Evolutionary conservation across 2,888 invertebrate species (phyloP).

Genomic region (Tholera decimalis): DNA sequence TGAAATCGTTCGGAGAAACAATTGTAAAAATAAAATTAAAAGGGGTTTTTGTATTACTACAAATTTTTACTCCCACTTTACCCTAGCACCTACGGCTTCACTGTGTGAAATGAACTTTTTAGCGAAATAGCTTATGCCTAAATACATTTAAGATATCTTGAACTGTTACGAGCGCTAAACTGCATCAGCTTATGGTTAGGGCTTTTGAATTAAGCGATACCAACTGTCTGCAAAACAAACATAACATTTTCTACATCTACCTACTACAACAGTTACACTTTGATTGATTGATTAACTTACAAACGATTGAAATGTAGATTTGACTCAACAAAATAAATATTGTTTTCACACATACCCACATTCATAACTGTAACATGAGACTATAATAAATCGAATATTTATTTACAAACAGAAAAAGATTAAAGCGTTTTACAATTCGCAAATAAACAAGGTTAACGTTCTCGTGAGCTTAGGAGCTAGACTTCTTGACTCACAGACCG

Average conservation of each 20-base stretch:
- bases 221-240: background rate
- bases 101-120: no score
- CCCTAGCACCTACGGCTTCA: no score
- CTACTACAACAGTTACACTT: background rate
- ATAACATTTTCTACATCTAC: background rate
- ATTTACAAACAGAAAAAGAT: constrained; percentile 54
- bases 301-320: constrained; percentile 17
- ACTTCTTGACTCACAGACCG: constrained; percentile 54
- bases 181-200: no score
- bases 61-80: no score
- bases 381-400: constrained; percentile 49
- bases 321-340: constrained; percentile 12
- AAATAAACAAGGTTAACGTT: constrained; percentile 40
- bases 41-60: no score
- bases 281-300: constrained; percentile 3
- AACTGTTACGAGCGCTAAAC: no score
- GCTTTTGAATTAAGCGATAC: background rate
- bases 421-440: constrained; percentile 43
- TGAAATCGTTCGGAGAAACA: no score
- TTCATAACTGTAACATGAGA: constrained; percentile 20
- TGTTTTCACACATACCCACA: constrained; percentile 10
- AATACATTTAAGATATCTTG: no score
- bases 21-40: no score
- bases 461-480: constrained; percentile 42
- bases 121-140: no score